Evolutionary conservation across 2,113 vertebrate genomes (phyloP).

Genomic region (Okapia johnstoni): DNA sequence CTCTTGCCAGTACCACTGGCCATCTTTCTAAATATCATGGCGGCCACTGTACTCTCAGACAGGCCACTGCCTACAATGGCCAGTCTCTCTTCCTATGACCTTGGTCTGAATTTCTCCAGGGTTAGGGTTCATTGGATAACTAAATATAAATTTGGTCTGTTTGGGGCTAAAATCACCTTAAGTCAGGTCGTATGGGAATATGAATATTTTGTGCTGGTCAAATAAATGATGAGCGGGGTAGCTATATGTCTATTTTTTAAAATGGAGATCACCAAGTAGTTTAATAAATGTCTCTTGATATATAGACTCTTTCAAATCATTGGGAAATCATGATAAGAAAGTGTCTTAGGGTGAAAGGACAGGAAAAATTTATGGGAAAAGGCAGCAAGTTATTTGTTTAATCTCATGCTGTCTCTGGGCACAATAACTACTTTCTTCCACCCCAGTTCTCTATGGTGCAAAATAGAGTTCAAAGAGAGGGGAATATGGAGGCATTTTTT

Average conservation of each 20-base stretch:
- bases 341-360: neutral
- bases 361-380: neutral
- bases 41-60: neutral
- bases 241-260: neutral
- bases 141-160: neutral
- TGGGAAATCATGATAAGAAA: constrained; percentile 10
- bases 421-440: neutral
- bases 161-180: neutral
- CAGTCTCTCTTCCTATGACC: neutral
- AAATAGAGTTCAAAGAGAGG: neutral
- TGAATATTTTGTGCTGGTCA: neutral
- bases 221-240: neutral
- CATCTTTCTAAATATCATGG: neutral
- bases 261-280: neutral
- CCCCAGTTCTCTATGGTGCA: neutral
- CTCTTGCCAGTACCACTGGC: neutral
- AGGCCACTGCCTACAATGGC: neutral
- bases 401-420: neutral
- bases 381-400: neutral
- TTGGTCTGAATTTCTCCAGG: neutral
- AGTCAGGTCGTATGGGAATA: neutral
- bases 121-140: neutral
- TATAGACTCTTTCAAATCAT: neutral
- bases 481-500: neutral
- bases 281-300: constrained; percentile 43